Evolutionary conservation across 2,797 vertebrate genomes (phyloP).

Genomic region (Oophaga sylvatica): DNA sequence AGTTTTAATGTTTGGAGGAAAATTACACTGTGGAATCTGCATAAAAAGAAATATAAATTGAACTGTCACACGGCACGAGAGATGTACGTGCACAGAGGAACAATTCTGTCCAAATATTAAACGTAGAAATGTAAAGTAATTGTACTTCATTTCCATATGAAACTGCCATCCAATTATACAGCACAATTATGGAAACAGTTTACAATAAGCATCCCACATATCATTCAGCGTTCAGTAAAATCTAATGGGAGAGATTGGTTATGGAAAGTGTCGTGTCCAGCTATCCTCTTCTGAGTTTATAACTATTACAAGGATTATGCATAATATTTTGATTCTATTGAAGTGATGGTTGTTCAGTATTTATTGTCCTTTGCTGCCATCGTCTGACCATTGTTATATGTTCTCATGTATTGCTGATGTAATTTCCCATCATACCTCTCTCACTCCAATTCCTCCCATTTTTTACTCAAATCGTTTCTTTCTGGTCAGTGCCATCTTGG

Average conservation of each 20-base stretch:
- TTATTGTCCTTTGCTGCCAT: no score
- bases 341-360: no score
- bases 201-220: not conserved
- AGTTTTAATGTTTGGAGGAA: constrained; percentile 15
- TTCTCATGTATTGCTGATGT: no score
- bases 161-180: constrained; percentile 18
- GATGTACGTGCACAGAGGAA: constrained; percentile 13
- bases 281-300: no score
- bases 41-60: constrained; percentile 27
- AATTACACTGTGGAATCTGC: constrained; percentile 6
- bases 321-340: no score
- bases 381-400: no score
- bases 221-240: not conserved
- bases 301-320: no score
- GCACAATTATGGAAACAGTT: constrained; percentile 13
- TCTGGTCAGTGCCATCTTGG: no score
- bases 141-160: constrained; percentile 35
- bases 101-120: constrained; percentile 1
- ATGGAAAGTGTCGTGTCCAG: not conserved
- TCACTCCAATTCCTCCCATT: no score
- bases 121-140: not conserved
- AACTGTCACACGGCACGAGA: constrained; percentile 4
- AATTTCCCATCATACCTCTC: no score
- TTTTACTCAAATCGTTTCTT: no score
- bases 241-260: not conserved